Evolutionary conservation across 2,113 vertebrate species (phyloP).

Genomic region (Sapayoa aenigma): DNA sequence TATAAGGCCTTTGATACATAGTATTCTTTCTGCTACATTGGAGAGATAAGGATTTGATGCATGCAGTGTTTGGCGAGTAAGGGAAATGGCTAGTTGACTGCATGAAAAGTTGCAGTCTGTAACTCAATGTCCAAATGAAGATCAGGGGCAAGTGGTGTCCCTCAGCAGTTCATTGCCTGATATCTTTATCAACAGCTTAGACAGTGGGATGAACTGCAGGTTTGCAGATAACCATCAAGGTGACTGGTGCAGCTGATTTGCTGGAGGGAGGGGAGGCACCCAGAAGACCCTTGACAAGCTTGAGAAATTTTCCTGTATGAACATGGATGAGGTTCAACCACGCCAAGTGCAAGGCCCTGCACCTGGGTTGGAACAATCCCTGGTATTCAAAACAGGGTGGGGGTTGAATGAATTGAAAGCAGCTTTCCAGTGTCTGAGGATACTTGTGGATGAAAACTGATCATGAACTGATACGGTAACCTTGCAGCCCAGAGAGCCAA

Average conservation of each 20-base stretch:
- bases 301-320: background rate
- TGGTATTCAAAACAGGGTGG: background rate
- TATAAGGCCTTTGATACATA: background rate
- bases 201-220: background rate
- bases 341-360: background rate
- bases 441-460: background rate
- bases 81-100: background rate
- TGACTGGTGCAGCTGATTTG: background rate
- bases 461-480: rapidly evolving
- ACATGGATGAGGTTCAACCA: background rate
- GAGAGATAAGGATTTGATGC: background rate
- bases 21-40: background rate
- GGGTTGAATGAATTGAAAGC: rapidly evolving
- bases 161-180: background rate
- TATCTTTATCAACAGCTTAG: background rate
- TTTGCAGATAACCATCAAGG: background rate
- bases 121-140: background rate
- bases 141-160: background rate
- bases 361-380: background rate
- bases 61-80: background rate
- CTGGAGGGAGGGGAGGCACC: background rate
- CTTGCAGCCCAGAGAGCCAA: background rate
- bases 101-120: too few relatives aligned
- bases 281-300: background rate
- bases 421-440: background rate